Evolutionary conservation across 2,888 invertebrate species (phyloP), one percentile per base, ranked within the genome.

Genomic region (Nebria brevicollis): DNA sequence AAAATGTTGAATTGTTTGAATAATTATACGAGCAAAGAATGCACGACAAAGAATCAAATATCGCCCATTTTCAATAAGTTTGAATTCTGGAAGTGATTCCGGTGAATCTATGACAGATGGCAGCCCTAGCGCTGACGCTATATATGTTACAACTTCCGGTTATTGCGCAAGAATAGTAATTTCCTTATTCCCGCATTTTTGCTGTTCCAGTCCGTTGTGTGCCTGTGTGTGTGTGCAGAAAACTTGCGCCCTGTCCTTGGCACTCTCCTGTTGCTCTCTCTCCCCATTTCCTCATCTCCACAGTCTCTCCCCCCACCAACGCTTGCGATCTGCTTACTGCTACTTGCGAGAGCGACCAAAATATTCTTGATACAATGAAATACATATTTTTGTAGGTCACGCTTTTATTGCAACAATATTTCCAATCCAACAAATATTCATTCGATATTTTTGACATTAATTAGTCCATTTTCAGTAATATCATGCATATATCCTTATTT

Each of bases 61-160:
- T 13, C 54, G 54, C 13, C 54, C 54, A 54, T 54, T 54, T 54
- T 54, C 54, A 54, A 54, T 54, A 54, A 54, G 54, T 54, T 54
- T 54, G 54, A 54, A 54, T 54, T 54, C 54, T 54, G 11, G 54
- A 8, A 54, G 54, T 54, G 54, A 54, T 54, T 13, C 13, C 54
- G 54, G 7, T 8, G 54, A 54, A 54, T 13, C 54, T 54, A 54
- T 54, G 54, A 54, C 54, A 54, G 54, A 54, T 54, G 54, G 54
- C 54, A 54, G 13, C 54, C 54, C 54, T 54, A 13, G 54, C 54
- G 54, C 54, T 54, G 54, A 13, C 54, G 54, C 7, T 54, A 8
- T 54, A 54, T 54, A 54, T 54, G 54, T 54, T 54, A 54, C 54
- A 54, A 54, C 54, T 54, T 54, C 54, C 54, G 54, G 54, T 54